These are phyloP conservation scores for Lasioglossum albipes DNA, from an alignment of 1,140 invertebrate genomes.

Conservation along the genomic window DNA sequence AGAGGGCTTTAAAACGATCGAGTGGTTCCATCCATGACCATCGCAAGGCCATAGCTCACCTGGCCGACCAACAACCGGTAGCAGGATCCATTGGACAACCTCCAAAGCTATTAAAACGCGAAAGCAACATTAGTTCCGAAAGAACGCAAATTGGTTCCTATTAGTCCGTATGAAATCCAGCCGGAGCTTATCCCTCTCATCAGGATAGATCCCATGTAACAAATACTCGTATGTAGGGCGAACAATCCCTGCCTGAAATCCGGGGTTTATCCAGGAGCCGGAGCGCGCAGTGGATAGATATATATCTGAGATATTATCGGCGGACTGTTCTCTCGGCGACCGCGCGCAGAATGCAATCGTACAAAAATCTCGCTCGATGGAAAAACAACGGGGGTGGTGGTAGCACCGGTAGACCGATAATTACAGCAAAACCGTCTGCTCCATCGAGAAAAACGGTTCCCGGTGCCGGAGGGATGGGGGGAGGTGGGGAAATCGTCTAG, in stretches of 20 bases:
- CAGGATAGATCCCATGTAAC: not conserved
- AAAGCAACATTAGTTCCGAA: not conserved
- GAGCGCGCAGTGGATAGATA: not conserved
- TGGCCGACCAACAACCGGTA: too few species aligned
- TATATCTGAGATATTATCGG: not conserved
- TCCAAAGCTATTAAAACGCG: not conserved
- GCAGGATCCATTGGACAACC: not conserved
- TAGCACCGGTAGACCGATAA: slow-evolving; percentile 34
- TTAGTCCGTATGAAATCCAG: not conserved
- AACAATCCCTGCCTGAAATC: not conserved
- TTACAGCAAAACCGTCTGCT: slow-evolving; percentile 52
- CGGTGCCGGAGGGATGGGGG: not conserved
- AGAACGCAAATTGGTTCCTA: not conserved
- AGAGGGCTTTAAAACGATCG: too few species aligned
- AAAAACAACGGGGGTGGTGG: slow-evolving; percentile 5
- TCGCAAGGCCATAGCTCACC: too few species aligned
- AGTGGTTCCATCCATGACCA: too few species aligned
- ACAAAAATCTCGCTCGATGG: slow-evolving; percentile 12
- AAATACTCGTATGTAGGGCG: not conserved
- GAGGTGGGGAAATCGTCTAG: slow-evolving; percentile 14
- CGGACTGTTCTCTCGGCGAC: not conserved
- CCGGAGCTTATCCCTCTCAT: not conserved
- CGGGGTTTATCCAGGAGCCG: not conserved
- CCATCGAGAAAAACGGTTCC: slow-evolving; percentile 39
- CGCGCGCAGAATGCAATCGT: not conserved